Base-by-base conservation (phyloP, 1,140 invertebrate genomes). In the Apis mellifera region DNA sequence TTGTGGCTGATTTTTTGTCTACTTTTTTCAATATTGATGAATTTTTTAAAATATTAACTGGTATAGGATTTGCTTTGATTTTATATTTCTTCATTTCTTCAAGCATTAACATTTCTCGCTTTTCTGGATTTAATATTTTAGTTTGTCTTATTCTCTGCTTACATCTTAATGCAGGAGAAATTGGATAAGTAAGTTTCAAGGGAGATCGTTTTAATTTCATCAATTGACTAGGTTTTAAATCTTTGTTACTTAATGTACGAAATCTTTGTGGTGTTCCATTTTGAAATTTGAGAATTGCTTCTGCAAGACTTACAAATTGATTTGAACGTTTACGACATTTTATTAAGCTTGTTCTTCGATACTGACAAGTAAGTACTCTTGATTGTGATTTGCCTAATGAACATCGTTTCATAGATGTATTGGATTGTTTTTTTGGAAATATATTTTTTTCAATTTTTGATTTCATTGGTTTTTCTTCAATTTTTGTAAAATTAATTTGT, bases 191-290 rank as follows among this genome's bases (percentile, higher is more conserved):
- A 8, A 90, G 73, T 65, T 92, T 92, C 4, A 92, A 52, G 2
- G 88, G 75, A 0, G 78, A 70, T 59, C 66, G 84, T 83, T 87
- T 87, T 1, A 88, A 83, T 78, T 91, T 90, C 13, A 82, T 69
- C 13, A 90, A 52, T 9, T 62, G 50, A 12, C 74, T 89, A 9
- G 87, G 83, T 62, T 90, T 93, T 13, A 82, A 52, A 54, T 78
- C 50, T 76, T 92, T 93, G 0, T 55, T 80, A 13, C 71, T 80
- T 9, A 19, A 68, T 0, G 90, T 90, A 54, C 90, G 90, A 62
- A 95, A 95, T 55, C 94, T 88, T 57, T 92, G 86, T 0, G 94
- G 94, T 11, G 94, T 95, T 0, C 82, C 85, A n/a, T 79, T 89
- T 52, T 95, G 94, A 23, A 94, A 95, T 64, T 93, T 93, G 0